Percentiles rank a stretch among this genome's conserved stretches.
These are phyloP conservation scores for Menura novaehollandiae DNA, from an alignment of 2,113 vertebrate species.

Conservation along the genomic window DNA sequence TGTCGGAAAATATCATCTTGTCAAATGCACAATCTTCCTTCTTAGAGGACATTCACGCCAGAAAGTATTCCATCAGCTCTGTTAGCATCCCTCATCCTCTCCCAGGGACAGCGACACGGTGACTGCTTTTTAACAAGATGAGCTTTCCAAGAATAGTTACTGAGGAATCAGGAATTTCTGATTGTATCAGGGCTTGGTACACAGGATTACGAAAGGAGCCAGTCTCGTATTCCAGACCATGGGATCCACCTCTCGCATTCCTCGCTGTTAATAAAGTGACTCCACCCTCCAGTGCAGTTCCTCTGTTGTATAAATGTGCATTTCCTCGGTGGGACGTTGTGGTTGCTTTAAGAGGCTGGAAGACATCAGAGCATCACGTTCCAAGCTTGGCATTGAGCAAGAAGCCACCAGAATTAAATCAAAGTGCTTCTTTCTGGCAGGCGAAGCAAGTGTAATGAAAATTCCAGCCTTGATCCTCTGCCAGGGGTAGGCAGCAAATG, in stretches of 20 bases:
- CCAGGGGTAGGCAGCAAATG: slow-evolving; percentile 44
- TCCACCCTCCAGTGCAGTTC: background rate
- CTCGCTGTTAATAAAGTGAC: background rate
- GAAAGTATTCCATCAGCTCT: background rate
- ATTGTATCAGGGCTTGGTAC: background rate
- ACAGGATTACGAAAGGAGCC: background rate
- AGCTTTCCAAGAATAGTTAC: background rate
- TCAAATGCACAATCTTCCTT: background rate
- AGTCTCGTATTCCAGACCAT: background rate
- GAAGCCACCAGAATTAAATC: slow-evolving; percentile 62
- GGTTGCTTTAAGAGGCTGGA: slow-evolving; percentile 55
- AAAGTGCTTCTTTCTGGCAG: slow-evolving; percentile 58
- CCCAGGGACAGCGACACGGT: background rate
- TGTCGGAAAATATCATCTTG: background rate
- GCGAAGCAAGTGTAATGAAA: slow-evolving; percentile 49
- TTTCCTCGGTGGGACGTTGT: slow-evolving; percentile 25
- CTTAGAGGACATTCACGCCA: background rate
- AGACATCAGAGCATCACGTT: slow-evolving; percentile 46
- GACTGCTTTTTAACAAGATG: background rate
- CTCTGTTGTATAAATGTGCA: slow-evolving; percentile 5
- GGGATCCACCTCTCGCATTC: background rate
- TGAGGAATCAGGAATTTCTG: background rate
- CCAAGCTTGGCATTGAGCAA: slow-evolving; percentile 51
- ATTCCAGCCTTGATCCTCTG: slow-evolving; percentile 49
- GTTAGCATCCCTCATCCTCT: background rate